These are phyloP conservation scores for Chlorops oryzae DNA, from an alignment of 1,140 invertebrate genomes.

Conservation along the genomic window DNA sequence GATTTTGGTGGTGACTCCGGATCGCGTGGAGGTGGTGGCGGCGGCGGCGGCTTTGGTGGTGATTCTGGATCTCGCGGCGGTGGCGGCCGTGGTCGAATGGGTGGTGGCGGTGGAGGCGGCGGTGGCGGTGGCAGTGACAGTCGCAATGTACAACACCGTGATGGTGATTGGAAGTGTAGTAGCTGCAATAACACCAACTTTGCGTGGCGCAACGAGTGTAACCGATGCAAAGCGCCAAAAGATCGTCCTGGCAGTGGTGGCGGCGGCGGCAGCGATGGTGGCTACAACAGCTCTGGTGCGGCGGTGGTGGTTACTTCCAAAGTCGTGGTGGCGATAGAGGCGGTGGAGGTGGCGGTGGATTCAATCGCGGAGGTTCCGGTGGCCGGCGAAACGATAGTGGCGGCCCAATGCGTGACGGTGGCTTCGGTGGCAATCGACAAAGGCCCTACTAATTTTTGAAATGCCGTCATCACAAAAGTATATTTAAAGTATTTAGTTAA, in stretches of 20 bases:
- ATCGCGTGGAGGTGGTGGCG: slow-evolving; percentile 49
- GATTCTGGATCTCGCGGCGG: slow-evolving; percentile 26
- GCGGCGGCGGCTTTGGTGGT: slow-evolving; percentile 40
- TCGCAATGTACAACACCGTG: slow-evolving; percentile 51
- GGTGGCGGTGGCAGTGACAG: slow-evolving; percentile 47
- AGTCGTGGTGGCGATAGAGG: slow-evolving; percentile 49
- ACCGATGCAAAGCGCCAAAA: slow-evolving; percentile 71
- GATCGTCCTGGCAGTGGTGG: slow-evolving; percentile 56
- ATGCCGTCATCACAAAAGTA: too few relatives aligned
- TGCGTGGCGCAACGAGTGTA: slow-evolving; percentile 89
- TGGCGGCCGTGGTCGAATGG: slow-evolving; percentile 51
- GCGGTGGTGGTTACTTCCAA: slow-evolving; percentile 49
- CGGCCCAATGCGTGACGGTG: slow-evolving; percentile 49
- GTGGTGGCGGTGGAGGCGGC: slow-evolving; percentile 44
- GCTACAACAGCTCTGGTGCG: slow-evolving; percentile 48
- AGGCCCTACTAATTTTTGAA: slow-evolving; percentile 51
- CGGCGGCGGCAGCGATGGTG: slow-evolving; percentile 49
- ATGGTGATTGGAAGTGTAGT: slow-evolving; percentile 83
- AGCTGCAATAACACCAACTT: slow-evolving; percentile 93
- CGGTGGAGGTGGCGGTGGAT: slow-evolving; percentile 42
- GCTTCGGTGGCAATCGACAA: slow-evolving; percentile 49
- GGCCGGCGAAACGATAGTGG: slow-evolving; percentile 50
- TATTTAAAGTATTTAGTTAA: too few relatives aligned
- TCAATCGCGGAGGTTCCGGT: slow-evolving; percentile 49
- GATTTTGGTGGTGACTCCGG: slow-evolving; percentile 52